These are phyloP conservation scores for Brotula barbata DNA, from an alignment of 2,797 vertebrate species.

Conservation along the genomic window DNA sequence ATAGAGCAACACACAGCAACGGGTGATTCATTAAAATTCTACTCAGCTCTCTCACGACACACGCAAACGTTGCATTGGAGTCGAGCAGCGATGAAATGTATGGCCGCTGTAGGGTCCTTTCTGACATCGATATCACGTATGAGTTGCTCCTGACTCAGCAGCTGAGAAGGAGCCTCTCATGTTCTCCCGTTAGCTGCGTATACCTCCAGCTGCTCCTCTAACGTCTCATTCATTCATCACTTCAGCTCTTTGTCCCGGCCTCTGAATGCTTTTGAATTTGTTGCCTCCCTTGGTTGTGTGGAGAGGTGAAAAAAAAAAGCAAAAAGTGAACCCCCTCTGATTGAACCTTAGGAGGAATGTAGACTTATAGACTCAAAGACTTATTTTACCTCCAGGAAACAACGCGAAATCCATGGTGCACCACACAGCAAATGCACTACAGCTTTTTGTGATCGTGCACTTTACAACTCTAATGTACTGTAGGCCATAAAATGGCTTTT, in stretches of 20 bases:
- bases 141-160: conserved; percentile 36
- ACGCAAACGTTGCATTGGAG: background rate
- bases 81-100: conserved; percentile 18
- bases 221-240: conserved; percentile 69
- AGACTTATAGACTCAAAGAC: conserved; percentile 58
- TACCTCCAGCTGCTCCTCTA: conserved; percentile 27
- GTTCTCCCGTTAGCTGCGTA: conserved; percentile 44
- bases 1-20: conserved; percentile 11
- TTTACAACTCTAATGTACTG: no score
- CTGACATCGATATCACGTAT: conserved; percentile 36
- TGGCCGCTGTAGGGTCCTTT: conserved; percentile 25
- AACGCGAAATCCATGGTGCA: conserved; percentile 43
- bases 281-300: conserved; percentile 55
- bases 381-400: conserved; percentile 19
- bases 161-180: conserved; percentile 37
- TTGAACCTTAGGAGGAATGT: conserved; percentile 43
- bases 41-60: background rate
- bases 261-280: conserved; percentile 63
- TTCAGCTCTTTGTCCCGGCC: conserved; percentile 58
- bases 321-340: conserved; percentile 55
- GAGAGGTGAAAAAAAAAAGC: conserved; percentile 61
- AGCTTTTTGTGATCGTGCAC: no score
- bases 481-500: no score
- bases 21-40: conserved; percentile 46
- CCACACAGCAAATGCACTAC: no score